A percentile compares a stretch with the other conserved stretches of the same genome.
Conservation (phyloP, 2,888 invertebrate species). For the Lepidocyrtinus sp. region DNA sequence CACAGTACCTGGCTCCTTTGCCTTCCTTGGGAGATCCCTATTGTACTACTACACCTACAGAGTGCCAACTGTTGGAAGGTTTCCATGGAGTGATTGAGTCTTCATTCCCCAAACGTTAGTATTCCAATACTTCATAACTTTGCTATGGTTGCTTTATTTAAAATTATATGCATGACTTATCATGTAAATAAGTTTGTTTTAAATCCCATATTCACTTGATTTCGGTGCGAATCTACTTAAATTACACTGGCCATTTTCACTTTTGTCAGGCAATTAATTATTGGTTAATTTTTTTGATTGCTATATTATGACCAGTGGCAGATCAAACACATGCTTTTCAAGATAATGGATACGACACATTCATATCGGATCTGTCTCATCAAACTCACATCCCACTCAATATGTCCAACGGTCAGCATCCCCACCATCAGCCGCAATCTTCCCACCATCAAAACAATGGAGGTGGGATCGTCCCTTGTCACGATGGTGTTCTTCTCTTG, state of each 20-base stretch:
- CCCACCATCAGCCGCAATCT: background rate
- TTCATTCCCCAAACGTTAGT: slow-evolving; percentile 64
- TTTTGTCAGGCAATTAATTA: no score
- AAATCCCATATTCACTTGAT: no score
- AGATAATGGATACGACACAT: slow-evolving; percentile 65
- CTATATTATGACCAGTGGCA: no score
- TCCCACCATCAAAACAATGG: slow-evolving; percentile 17
- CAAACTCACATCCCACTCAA: background rate
- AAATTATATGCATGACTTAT: no score
- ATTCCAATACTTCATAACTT: no score
- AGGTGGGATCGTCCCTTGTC: background rate
- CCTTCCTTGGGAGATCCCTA: slow-evolving; percentile 63
- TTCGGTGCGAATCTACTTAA: no score
- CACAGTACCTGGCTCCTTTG: slow-evolving; percentile 65
- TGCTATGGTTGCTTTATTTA: no score
- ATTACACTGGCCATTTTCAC: no score
- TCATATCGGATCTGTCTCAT: slow-evolving; percentile 59
- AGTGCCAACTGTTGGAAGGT: slow-evolving; percentile 62
- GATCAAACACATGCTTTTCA: slow-evolving; percentile 63
- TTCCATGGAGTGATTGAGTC: slow-evolving; percentile 58
- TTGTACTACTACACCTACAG: slow-evolving; percentile 40
- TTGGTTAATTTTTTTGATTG: slow-evolving; percentile 13
- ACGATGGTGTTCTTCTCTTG: slow-evolving; percentile 38
- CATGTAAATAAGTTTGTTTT: no score
- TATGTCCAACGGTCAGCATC: slow-evolving; percentile 1